Conservation (phyloP, 2,113 vertebrate species). For the Pteruthius melanotis region DNA sequence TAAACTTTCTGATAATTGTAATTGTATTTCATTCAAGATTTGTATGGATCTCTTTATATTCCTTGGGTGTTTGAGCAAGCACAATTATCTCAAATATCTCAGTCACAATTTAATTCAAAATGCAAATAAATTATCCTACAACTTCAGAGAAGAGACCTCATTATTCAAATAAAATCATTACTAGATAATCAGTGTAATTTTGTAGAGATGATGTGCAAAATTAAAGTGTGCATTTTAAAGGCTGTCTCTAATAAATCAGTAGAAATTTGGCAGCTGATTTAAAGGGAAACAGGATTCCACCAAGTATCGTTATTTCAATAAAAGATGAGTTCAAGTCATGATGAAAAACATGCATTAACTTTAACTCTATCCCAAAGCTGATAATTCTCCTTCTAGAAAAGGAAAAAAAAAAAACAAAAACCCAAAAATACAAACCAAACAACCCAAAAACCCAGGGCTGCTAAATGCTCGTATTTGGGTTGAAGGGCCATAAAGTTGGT, state of each 20-base stretch:
- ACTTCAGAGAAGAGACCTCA: background rate
- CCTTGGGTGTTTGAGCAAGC: background rate
- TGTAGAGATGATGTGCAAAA: background rate
- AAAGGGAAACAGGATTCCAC: background rate
- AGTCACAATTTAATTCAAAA: conserved; percentile 21
- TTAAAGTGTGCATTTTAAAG: conserved; percentile 5
- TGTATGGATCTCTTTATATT: background rate
- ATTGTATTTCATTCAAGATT: background rate
- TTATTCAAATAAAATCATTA: conserved; percentile 38
- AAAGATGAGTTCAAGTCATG: background rate
- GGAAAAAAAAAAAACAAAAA: background rate
- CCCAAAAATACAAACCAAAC: no score
- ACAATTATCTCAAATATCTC: conserved; percentile 13
- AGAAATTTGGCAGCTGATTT: background rate
- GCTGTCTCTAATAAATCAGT: background rate
- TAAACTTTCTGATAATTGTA: background rate
- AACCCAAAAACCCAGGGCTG: no score
- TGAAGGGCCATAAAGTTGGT: background rate
- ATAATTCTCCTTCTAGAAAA: background rate
- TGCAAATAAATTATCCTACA: conserved; percentile 15
- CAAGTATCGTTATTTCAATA: background rate
- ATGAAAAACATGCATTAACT: background rate
- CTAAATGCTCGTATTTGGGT: background rate
- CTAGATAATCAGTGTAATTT: background rate
- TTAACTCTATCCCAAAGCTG: background rate